Evolutionary conservation across 2,888 invertebrate species (phyloP).

Genomic region (Synergus umbraculus): DNA sequence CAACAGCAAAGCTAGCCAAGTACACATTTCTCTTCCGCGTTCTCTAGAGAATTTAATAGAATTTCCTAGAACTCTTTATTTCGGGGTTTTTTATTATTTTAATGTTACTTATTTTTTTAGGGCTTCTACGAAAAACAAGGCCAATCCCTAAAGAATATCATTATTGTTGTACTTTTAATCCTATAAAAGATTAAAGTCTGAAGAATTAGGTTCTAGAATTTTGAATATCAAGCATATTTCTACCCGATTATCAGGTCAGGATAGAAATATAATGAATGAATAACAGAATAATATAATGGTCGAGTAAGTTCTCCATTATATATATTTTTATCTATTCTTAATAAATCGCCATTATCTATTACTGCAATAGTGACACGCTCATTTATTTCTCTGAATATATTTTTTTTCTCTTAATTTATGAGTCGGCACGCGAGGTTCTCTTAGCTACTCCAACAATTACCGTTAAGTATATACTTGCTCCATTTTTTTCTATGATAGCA

Average conservation of each 20-base stretch:
- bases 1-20: neutral
- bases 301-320: neutral
- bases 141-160: neutral
- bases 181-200: no score
- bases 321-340: slow-evolving; percentile 7
- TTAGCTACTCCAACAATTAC: neutral
- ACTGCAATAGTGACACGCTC: neutral
- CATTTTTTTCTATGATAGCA: slow-evolving; percentile 26
- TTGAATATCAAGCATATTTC: neutral
- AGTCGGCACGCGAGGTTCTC: neutral
- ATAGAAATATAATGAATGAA: no score
- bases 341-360: neutral
- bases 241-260: neutral
- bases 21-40: neutral
- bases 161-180: no score
- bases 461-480: slow-evolving; percentile 13
- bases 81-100: no score
- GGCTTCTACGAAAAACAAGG: neutral
- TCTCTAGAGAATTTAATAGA: neutral
- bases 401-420: neutral
- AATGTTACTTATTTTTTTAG: no score
- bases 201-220: neutral
- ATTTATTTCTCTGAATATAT: neutral
- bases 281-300: no score
- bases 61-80: neutral